Base-by-base conservation (phyloP, 1,140 invertebrate genomes). In the Lepidurus apus region DNA sequence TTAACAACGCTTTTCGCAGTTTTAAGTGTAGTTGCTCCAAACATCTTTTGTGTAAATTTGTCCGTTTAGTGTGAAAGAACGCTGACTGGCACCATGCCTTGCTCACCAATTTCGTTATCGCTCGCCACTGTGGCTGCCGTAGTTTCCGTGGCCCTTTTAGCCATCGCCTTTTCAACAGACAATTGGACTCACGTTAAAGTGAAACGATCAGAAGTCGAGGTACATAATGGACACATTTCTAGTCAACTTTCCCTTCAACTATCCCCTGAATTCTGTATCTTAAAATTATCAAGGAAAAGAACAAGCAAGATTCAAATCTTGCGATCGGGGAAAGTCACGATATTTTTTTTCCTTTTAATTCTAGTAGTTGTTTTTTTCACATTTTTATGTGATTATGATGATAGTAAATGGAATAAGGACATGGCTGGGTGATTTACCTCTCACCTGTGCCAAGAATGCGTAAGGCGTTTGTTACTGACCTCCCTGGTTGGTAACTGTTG, bases 151-250 rank as follows among this genome's bases (percentile, higher is more conserved):
- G 85, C 85, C 24, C 84, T 86, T 74, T 80, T 86, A 42, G 84
- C 85, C 24, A 86, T 86, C 47, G 84, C 86, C 24, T 86, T 86
- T 79, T 83, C 83, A 65, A 86, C 86, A n/a, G 86, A 86, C 80
- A 85, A 85, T 79, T 86, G 86, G 86, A 82, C 84, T 77, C 84
- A 85, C 79, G 84, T 86, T 75, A 81, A 82, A 75, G 85, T 86
- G 7, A 83, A 86, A 80, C 75, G 85, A 42, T 83, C 82, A 73
- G 75, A 81, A 17, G 83, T 85, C n/a, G 79, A 85, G 81, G 81
- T 83, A 79, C 82, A 81, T n/a, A 65, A 65, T 65, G 13, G 21
- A 17, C 34, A 34, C 9, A 7, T 13, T 65, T 9, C 1, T n/a
- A 65, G 9, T 17, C 53, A 65, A 65, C 53, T 65, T 65, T 65